Evolutionary conservation across 2,888 invertebrate species (phyloP), one percentile per base, ranked within the genome.

Genomic region (Lasioglossum oenotherae): DNA sequence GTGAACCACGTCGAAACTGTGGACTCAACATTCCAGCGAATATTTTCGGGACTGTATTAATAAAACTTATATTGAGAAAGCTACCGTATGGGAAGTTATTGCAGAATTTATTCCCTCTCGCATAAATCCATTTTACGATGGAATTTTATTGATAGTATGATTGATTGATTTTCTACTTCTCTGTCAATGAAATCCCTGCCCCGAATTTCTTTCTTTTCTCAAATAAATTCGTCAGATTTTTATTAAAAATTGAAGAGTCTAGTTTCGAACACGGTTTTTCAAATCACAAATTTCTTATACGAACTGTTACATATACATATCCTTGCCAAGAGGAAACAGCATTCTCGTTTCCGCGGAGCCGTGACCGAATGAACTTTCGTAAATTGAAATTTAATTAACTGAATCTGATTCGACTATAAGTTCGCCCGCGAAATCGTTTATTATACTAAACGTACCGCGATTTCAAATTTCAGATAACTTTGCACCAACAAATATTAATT

Each of bases 381-480:
- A 64, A 64, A 64, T 64, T 27, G 64, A 64, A 64, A 64, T 31
- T 64, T 64, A 64, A 64, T 64, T 64, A 31, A 31, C 31, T 5
- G 64, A 16, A 64, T 64, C 64, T 27, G 64, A 64, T 64, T 64
- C 64, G 64, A 64, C 27, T 31, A 31, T 64, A 31, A 64, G 31
- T 31, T 64, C 60, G 14, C 27, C 14, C 14, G 60, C 14, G 60
- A 12, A 14, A n/a, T 27, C 2, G 12, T 60, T 3, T 27, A 60
- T 27, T 60, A 60, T 27, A 60, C 27, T 60, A 27, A 60, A 27
- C 60, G 60, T 27, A 60, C 64, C 27, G 64, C 64, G 64, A 64
- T 64, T 64, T 64, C 64, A 12, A 31, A 64, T 64, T 31, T 64
- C 64, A 64, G 64, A 64, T 64, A 64, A 64, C 31, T 64, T 64